Base-by-base conservation (phyloP, 2,797 vertebrate species). In the Stomatorhinus walkeri region DNA sequence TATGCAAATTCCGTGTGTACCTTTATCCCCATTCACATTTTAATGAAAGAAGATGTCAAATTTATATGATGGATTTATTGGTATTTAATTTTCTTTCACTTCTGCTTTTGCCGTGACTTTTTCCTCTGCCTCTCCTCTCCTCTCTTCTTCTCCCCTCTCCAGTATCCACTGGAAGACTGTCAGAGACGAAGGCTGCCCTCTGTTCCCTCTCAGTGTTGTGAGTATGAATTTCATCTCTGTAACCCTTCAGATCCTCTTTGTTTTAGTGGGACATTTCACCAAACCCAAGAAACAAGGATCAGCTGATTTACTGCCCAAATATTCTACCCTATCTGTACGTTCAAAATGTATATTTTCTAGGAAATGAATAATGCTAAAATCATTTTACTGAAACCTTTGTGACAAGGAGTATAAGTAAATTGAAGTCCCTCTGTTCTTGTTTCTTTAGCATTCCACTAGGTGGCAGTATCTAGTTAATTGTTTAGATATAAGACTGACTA, bases 191-290 rank as follows among this genome's bases (percentile, higher is more conserved):
- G 92, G 0, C 92, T 97, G 92, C 93, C 96, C 2, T 95, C 95
- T 90, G 94, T 96, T 90, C 96, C 97, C 88, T 96, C 97, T 90
- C 98, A 99, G 95, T 99, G 98, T 94, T 99, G 98, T 99, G 95
- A 98, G 98, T 98, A 68, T 92, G 91, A 93, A 68, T 61, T 59
- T 4, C 87, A 51, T 84, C 1, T 4, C 43, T 79, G 76, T 84
- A 72, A 36, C 28, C 14, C 61, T 51, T 24, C 22, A 85, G 24
- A 56, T 59, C 81, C 2, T 43, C 43, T 86, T 1, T n/a, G 32
- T 72, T 32, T 68, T 48, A 68, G 46, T 85, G 88, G 52, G 16
- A 24, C 24, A 40, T 43, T 49, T 24, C 8, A 54, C 28, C 14
- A n/a, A 59, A 56, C n/a, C 10, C 81, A 4, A 49, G 48, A 48